These are phyloP conservation scores for Perithous albicinctus DNA, from an alignment of 2,888 invertebrate genomes.

Conservation along the genomic window DNA sequence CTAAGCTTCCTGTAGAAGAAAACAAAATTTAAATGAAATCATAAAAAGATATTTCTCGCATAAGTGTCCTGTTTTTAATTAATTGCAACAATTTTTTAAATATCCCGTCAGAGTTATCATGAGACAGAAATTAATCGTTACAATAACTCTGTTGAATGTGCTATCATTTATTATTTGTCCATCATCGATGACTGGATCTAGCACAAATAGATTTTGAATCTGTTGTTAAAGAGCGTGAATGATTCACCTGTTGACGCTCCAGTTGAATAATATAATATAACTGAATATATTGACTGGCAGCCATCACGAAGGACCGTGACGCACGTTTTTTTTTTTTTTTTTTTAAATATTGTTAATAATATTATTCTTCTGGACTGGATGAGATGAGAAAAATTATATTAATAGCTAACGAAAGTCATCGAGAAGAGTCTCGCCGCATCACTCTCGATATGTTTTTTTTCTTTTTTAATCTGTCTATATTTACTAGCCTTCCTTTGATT, in stretches of 20 bases:
- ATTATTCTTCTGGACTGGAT: slow-evolving; percentile 23
- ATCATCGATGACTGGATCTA: not conserved
- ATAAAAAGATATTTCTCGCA: not conserved
- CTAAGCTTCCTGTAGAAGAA: too few relatives aligned
- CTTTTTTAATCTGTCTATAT: slow-evolving; percentile 14
- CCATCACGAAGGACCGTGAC: not conserved
- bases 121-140: not conserved
- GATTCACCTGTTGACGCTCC: slow-evolving; percentile 41
- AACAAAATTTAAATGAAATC: not conserved
- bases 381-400: slow-evolving; percentile 58
- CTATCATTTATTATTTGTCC: not conserved
- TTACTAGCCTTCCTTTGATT: slow-evolving; percentile 22
- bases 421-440: slow-evolving; percentile 30
- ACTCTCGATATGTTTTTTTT: not conserved
- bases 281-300: slow-evolving; percentile 22
- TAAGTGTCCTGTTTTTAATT: not conserved
- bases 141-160: not conserved
- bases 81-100: not conserved
- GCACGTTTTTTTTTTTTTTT: not conserved
- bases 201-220: not conserved
- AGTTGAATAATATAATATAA: not conserved
- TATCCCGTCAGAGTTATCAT: not conserved
- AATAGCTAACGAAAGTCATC: slow-evolving; percentile 58
- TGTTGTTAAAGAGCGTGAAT: slow-evolving; percentile 8
- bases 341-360: not conserved